A percentile compares a stretch with the other conserved stretches of the same genome.
phyloP scores from a whole-genome alignment of 2,113 vertebrate species.

The Alaudala cheleensis region DNA sequence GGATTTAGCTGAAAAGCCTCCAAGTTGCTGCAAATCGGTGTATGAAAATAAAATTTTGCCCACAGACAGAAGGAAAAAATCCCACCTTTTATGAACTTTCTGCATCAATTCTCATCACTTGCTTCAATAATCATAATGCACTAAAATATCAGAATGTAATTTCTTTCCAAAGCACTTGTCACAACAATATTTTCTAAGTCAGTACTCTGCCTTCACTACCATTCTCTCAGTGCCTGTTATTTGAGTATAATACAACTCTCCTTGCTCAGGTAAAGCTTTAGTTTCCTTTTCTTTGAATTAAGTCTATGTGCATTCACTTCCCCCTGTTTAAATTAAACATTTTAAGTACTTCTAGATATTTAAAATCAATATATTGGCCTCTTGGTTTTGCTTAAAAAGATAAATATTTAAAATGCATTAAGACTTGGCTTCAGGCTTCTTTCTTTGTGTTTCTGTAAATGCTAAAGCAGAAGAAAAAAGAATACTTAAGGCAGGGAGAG shows the following conservation, averaged over 20 bases:
- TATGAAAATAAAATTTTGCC: background rate
- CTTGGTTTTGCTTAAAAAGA: conserved; percentile 48
- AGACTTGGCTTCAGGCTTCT: conserved; percentile 32
- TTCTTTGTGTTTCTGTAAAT: conserved; percentile 49
- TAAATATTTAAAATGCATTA: conserved; percentile 60
- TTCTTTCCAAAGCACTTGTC: background rate
- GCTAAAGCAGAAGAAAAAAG: background rate
- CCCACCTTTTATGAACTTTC: background rate
- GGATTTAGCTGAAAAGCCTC: background rate
- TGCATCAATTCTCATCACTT: background rate
- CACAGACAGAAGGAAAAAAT: background rate
- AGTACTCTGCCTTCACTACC: background rate
- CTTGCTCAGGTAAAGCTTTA: background rate
- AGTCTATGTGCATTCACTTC: background rate
- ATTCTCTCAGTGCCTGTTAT: background rate
- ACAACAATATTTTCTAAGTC: background rate
- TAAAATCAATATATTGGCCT: conserved; percentile 22
- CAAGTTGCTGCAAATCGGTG: background rate
- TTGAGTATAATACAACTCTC: background rate
- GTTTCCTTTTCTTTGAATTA: background rate
- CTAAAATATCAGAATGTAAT: background rate
- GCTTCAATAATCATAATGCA: background rate
- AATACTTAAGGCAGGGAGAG: conserved; percentile 15
- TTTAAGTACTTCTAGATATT: conserved; percentile 13
- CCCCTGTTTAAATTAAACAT: background rate